Percentiles rank a stretch among this genome's conserved stretches.
Evolutionary conservation across 2,888 invertebrate genomes (phyloP).

Genomic region (Phrixothrix hirtus): DNA sequence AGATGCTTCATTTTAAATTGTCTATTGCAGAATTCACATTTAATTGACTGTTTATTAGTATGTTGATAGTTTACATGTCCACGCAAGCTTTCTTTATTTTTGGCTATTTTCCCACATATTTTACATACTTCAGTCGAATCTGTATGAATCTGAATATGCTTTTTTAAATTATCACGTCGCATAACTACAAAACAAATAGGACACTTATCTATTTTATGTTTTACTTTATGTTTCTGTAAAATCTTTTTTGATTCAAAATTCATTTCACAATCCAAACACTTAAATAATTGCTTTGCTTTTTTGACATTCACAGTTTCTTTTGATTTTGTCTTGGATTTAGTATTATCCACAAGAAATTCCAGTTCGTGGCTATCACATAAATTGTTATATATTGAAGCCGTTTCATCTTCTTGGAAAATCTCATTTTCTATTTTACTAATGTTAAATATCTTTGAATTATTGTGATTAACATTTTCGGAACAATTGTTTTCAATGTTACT

Average conservation of each 20-base stretch:
- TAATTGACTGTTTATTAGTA: slow-evolving; percentile 40
- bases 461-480: not conserved
- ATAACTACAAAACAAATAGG: slow-evolving; percentile 43
- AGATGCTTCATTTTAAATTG: slow-evolving; percentile 44
- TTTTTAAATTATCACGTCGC: slow-evolving; percentile 43
- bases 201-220: slow-evolving; percentile 45
- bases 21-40: slow-evolving; percentile 46
- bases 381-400: too few relatives aligned
- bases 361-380: too few relatives aligned
- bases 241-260: slow-evolving; percentile 25
- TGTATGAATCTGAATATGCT: slow-evolving; percentile 44
- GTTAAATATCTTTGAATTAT: not conserved
- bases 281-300: not conserved
- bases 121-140: slow-evolving; percentile 45
- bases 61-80: slow-evolving; percentile 48
- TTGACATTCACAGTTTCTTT: not conserved
- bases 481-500: not conserved
- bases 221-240: slow-evolving; percentile 37
- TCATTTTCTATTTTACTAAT: not conserved
- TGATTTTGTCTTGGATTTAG: too few relatives aligned
- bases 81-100: slow-evolving; percentile 46
- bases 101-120: slow-evolving; percentile 46
- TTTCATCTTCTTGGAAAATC: not conserved
- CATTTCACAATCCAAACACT: slow-evolving; percentile 30
- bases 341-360: too few relatives aligned